Conservation (phyloP, 1,140 invertebrate genomes). For the Meteorus sp. region DNA sequence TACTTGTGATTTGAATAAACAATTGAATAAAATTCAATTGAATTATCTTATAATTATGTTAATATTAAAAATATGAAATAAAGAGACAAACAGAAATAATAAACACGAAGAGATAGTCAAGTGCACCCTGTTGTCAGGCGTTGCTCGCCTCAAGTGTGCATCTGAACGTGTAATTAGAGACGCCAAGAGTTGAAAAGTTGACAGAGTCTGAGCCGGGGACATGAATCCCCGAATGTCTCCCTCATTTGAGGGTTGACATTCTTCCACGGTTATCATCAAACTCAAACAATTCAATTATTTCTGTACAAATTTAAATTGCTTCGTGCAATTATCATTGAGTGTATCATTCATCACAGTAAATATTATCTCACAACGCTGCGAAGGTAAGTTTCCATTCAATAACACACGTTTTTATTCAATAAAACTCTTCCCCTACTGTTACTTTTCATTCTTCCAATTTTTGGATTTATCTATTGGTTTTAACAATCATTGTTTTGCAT, state of each 20-base stretch:
- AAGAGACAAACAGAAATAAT: neutral
- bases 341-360: too few relatives aligned
- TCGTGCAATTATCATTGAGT: too few relatives aligned
- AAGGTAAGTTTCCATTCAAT: too few relatives aligned
- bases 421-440: too few relatives aligned
- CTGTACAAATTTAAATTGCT: neutral
- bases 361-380: too few relatives aligned
- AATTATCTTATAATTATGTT: neutral
- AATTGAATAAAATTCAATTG: too few relatives aligned
- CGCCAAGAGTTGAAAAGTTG: conserved; percentile 2
- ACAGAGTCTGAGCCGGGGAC: neutral
- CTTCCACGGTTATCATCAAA: conserved; percentile 2
- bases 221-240: conserved; percentile 24
- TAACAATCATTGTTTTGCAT: too few relatives aligned
- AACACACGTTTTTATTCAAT: too few relatives aligned
- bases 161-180: conserved; percentile 22
- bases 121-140: conserved; percentile 28
- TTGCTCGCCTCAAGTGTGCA: conserved; percentile 22
- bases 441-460: too few relatives aligned
- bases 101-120: conserved; percentile 6
- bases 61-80: too few relatives aligned
- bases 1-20: too few relatives aligned
- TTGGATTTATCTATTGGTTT: too few relatives aligned
- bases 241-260: conserved; percentile 29
- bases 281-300: neutral